phyloP scores from a whole-genome alignment of 2,888 invertebrate genomes.

The Volucella bombylans region DNA sequence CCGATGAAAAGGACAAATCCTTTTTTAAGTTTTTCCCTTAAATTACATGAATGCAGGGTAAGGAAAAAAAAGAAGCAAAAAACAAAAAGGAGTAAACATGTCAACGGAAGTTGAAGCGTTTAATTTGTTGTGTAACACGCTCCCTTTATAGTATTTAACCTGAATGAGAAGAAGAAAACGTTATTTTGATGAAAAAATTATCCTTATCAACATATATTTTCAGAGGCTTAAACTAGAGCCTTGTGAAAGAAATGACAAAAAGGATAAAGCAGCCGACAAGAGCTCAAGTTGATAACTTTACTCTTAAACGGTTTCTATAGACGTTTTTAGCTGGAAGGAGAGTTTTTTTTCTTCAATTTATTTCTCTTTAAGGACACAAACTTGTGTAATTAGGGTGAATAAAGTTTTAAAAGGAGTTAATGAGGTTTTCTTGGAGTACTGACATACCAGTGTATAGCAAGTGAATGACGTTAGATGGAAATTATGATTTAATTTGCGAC shows the following conservation, averaged over 20 bases:
- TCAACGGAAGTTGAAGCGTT: conserved; percentile 4
- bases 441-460: background rate
- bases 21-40: conserved; percentile 37
- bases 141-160: conserved; percentile 34
- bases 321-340: background rate
- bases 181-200: conserved; percentile 55
- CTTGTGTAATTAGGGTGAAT: conserved; percentile 31
- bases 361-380: background rate
- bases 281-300: conserved; percentile 31
- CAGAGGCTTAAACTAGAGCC: conserved; percentile 25
- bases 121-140: conserved; percentile 40
- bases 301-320: background rate
- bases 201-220: conserved; percentile 43
- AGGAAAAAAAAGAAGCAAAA: background rate
- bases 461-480: conserved; percentile 46
- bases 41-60: background rate
- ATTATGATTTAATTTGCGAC: conserved; percentile 60
- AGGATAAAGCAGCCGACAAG: background rate
- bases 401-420: conserved; percentile 22
- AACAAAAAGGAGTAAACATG: conserved; percentile 2
- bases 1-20: conserved; percentile 4
- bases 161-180: background rate
- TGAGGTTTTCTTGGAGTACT: conserved; percentile 22
- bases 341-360: background rate
- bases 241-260: conserved; percentile 29